Base-by-base conservation (phyloP, 2,888 invertebrate genomes). In the Penaeus monodon region DNA sequence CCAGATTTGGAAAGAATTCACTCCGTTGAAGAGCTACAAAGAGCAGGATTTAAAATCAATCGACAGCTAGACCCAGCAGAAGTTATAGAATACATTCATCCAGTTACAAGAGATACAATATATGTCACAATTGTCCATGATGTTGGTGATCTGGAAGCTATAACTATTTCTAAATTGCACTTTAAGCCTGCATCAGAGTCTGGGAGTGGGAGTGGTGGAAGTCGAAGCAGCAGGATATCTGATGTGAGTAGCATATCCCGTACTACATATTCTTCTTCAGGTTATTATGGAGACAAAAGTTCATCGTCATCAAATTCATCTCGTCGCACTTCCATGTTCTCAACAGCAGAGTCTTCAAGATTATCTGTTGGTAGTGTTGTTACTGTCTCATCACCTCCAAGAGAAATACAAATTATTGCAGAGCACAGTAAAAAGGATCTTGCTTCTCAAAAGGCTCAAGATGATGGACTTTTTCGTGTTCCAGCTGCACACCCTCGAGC, bases 201-300 rank as follows among this genome's bases (percentile, higher is more conserved):
- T n/a, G 64, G 80, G 17, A 80, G 79, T 73, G 78, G 85, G 20
- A 85, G 73, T 65, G 63, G 70, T 63, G 73, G 85, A 29, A 70
- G 79, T 68, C 29, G 74, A n/a, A 64, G 70, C 64, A 38, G 80
- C 44, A 85, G 85, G 73, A 65, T 33, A 27, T 85, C 85, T 4
- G 85, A 85, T 27, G 65, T 29, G 10, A 85, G 85, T 38, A 80
- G 57, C 64, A 33, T 80, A 22, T 85, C 85, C 4, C 57, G 79
- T 64, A 57, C 24, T n/a, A 85, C 85, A 17, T 49, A 66, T 57
- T 85, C 85, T 22, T 88, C 88, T 14, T 88, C 88, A 1, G 89
- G 89, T 20, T 89, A 89, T 63, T 77, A 84, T 29, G 89, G 84
- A 33, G 89, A 89, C 66, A 89, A 86, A 57, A 89, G 86, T 63